These are phyloP conservation scores for Platalea minor DNA, from an alignment of 2,797 vertebrate genomes.

Conservation along the genomic window DNA sequence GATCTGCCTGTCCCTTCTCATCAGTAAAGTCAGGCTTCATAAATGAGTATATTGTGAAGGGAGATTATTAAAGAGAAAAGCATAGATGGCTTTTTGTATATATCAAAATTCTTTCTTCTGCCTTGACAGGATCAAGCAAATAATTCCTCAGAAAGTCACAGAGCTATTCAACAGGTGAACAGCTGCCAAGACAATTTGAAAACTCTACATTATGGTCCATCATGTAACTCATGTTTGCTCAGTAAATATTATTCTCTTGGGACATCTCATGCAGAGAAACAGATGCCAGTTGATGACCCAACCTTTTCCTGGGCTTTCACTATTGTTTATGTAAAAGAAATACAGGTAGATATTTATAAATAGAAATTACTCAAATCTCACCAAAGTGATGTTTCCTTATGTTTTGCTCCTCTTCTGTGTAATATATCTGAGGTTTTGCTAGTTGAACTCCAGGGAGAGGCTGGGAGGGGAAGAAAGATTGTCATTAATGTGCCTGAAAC, in stretches of 20 bases:
- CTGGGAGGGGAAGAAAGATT: not conserved
- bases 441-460: not conserved
- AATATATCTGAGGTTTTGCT: conserved; percentile 26
- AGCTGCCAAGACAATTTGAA: conserved; percentile 69
- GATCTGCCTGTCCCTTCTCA: conserved; percentile 70
- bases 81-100: conserved; percentile 63
- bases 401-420: not conserved
- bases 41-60: conserved; percentile 63
- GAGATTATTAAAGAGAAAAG: conserved; percentile 62
- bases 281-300: conserved; percentile 36
- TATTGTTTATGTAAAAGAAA: conserved; percentile 43
- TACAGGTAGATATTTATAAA: conserved; percentile 32
- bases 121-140: conserved; percentile 67
- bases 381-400: conserved; percentile 32
- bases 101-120: conserved; percentile 54
- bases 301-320: conserved; percentile 21
- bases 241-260: conserved; percentile 40
- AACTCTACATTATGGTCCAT: conserved; percentile 45
- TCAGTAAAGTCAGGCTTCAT: conserved; percentile 71
- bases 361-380: conserved; percentile 46
- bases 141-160: conserved; percentile 63
- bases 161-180: conserved; percentile 69
- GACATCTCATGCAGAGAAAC: conserved; percentile 42
- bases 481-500: conserved; percentile 25
- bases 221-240: conserved; percentile 48